These are phyloP conservation scores for Quadroppia sp. DNA, from an alignment of 2,888 invertebrate species.

Conservation along the genomic window DNA sequence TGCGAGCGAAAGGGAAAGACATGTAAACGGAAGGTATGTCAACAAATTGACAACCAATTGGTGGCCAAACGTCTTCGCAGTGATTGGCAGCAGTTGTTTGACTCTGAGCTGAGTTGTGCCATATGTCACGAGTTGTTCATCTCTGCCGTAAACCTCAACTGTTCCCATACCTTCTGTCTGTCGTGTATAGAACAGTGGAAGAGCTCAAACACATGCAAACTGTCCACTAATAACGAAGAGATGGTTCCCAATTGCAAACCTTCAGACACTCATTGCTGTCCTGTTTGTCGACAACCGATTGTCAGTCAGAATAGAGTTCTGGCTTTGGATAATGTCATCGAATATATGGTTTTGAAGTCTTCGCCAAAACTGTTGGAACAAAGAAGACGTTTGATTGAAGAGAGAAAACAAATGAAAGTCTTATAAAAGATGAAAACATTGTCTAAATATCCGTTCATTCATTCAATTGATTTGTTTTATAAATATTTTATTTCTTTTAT, in stretches of 20 bases:
- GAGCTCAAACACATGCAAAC: background rate
- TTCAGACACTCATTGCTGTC: conserved; percentile 25
- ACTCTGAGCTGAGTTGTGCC: conserved; percentile 35
- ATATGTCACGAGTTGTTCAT: conserved; percentile 35
- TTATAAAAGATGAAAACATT: no score
- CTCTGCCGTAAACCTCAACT: conserved; percentile 29
- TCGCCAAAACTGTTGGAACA: background rate
- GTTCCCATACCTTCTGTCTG: conserved; percentile 39
- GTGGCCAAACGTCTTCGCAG: background rate
- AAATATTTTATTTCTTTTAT: no score
- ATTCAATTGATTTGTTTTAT: background rate
- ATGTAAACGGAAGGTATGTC: background rate
- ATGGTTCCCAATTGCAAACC: background rate
- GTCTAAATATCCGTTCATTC: no score
- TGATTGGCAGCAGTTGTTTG: background rate
- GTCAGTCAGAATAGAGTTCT: conserved; percentile 3
- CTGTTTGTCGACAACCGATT: conserved; percentile 34
- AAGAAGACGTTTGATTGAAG: background rate
- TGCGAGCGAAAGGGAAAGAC: background rate
- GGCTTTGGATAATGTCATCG: conserved; percentile 27
- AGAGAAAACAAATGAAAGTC: background rate
- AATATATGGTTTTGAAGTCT: background rate
- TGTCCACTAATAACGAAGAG: background rate
- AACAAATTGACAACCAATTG: background rate
- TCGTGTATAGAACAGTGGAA: conserved; percentile 41